Base-by-base conservation (phyloP, 2,797 vertebrate genomes). In the Otolemur crassicaudatus region DNA sequence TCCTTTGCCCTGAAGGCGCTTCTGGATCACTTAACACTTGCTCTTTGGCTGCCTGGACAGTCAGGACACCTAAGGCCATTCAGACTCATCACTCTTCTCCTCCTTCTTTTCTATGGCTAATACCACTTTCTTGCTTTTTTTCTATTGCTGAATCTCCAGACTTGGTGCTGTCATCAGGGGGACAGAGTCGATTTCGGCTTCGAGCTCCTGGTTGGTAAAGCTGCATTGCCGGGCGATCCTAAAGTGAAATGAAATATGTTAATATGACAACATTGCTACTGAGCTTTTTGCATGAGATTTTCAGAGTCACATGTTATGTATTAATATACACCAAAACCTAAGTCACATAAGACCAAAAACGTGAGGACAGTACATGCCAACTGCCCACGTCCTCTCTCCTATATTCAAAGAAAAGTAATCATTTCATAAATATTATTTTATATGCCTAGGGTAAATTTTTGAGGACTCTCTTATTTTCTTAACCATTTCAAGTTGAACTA, bases 181-280 rank as follows among this genome's bases (percentile, higher is more conserved):
- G 98, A 95, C 98, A 98, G 79, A 99, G 91, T 49, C 99, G 98
- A 96, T 98, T 99, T 96, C 99, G 99, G 98, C 98, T 99, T 96
- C 99, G 99, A 53, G 99, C 98, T 60, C 99, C 99, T 0, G 99
- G 99, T 93, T 99, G 99, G 98, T 99, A 99, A 90, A 99, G 98
- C 98, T 99, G 99, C 98, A 99, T 99, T 70, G 99, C 99, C 43
- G 99, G 99, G 8, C 99, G 99, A 98, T 99, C 99, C 99, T 99
- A 98, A 97, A 97, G 97, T 37, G 97, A 94, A 97, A 96, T 37
- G 69, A 98, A 97, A 96, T 65, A 69, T 19, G 58, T 88, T 94
- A 49, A 79, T 31, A 25, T 95, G 73, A 96, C 31, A 79, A 92
- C 43, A 69, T 2, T 70, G 80, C 63, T 87, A 67, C 34, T 84